These are phyloP conservation scores for Stenurella melanura DNA, from an alignment of 2,888 invertebrate species.

Conservation along the genomic window DNA sequence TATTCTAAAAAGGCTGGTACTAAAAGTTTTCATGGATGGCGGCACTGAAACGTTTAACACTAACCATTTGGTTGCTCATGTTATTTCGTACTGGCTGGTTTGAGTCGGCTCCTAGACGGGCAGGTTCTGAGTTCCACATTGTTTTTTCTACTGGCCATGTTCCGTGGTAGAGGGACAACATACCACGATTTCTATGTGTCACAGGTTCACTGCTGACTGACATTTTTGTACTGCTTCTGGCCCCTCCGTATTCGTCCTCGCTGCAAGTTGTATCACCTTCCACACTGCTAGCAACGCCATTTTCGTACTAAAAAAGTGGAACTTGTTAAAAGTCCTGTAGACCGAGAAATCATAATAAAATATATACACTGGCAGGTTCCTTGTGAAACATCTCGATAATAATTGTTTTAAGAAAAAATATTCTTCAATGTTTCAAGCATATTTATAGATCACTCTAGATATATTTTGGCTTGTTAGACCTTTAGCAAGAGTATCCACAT, in stretches of 20 bases:
- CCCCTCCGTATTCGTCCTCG: conserved; percentile 66
- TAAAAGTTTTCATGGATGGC: too few relatives aligned
- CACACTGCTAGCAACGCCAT: conserved; percentile 50
- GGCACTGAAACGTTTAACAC: neutral
- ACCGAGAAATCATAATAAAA: too few relatives aligned
- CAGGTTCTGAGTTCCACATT: conserved; percentile 72
- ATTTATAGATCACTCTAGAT: too few relatives aligned
- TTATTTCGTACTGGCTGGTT: conserved; percentile 41
- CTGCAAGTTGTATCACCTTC: conserved; percentile 59
- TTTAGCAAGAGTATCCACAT: too few relatives aligned
- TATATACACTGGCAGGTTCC: too few relatives aligned
- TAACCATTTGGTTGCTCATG: conserved; percentile 49
- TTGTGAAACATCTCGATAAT: too few relatives aligned
- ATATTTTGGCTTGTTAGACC: too few relatives aligned
- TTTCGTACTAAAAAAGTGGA: conserved; percentile 55
- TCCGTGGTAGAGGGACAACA: conserved; percentile 76
- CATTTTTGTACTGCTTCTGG: conserved; percentile 65
- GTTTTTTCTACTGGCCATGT: conserved; percentile 78
- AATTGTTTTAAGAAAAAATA: too few relatives aligned
- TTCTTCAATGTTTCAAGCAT: too few relatives aligned
- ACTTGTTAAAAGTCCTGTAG: neutral
- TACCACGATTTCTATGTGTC: conserved; percentile 51
- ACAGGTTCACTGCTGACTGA: conserved; percentile 72
- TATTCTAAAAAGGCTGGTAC: too few relatives aligned
- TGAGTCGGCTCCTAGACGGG: conserved; percentile 54